Conservation (phyloP, 2,888 invertebrate species). For the Bembecia ichneumoniformis region DNA sequence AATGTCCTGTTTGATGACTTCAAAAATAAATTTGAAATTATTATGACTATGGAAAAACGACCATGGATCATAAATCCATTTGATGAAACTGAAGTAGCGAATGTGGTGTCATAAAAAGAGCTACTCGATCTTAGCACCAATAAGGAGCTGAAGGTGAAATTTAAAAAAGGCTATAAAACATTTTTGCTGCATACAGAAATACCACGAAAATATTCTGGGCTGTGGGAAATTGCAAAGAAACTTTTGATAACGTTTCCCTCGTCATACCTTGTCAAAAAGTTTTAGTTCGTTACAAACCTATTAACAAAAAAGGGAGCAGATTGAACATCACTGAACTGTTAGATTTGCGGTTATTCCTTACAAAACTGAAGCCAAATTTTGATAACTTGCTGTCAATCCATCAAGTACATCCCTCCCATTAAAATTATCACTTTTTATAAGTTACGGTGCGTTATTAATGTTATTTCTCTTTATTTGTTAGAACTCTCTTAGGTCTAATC, state of each 20-base stretch:
- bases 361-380: too few relatives aligned
- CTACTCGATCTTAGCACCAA: constrained; percentile 7
- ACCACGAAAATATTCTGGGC: not conserved
- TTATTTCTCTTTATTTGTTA: too few relatives aligned
- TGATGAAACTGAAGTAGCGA: constrained; percentile 9
- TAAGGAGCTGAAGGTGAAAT: constrained; percentile 7
- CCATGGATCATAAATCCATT: constrained; percentile 11
- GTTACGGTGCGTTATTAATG: too few relatives aligned
- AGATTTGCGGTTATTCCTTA: constrained; percentile 4
- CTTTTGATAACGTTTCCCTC: not conserved
- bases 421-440: too few relatives aligned
- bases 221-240: too few relatives aligned
- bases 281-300: not conserved
- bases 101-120: constrained; percentile 8
- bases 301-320: constrained; percentile 3
- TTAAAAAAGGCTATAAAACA: constrained; percentile 9
- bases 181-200: constrained; percentile 6
- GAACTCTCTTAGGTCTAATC: too few relatives aligned
- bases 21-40: constrained; percentile 10
- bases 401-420: too few relatives aligned
- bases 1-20: too few relatives aligned
- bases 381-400: not conserved
- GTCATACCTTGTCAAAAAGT: not conserved
- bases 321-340: constrained; percentile 9
- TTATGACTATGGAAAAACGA: constrained; percentile 10